A percentile compares a stretch with the other conserved stretches of the same genome.
These are phyloP conservation scores for Diadumene lineata DNA, from an alignment of 92 coral and sea anemone species.

Conservation along the genomic window DNA sequence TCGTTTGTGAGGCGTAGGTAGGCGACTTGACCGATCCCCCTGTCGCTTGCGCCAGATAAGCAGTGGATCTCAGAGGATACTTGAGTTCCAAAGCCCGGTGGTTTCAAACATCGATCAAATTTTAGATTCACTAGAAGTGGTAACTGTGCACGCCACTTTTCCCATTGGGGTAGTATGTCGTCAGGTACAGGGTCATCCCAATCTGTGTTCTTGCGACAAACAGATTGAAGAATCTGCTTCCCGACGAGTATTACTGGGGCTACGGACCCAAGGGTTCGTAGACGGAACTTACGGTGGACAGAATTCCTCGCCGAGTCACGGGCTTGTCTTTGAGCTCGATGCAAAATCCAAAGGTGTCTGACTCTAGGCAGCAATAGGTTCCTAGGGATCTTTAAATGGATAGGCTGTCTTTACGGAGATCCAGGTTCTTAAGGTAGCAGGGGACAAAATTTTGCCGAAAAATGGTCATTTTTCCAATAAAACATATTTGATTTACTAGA, in stretches of 20 bases:
- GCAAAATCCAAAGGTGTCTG: conserved; percentile 54
- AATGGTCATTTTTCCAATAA: too few species aligned
- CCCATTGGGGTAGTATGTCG: conserved; percentile 27
- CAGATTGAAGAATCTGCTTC: conserved; percentile 42
- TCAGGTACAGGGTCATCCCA: conserved; percentile 33
- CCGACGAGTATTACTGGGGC: conserved; percentile 43
- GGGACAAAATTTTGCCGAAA: too few species aligned
- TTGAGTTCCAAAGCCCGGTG: conserved; percentile 62
- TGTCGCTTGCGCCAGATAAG: too few species aligned
- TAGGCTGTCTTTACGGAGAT: conserved; percentile 37
- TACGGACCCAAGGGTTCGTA: conserved; percentile 56
- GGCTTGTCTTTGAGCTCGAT: conserved; percentile 59
- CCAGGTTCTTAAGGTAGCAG: conserved; percentile 48
- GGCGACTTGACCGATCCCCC: conserved; percentile 58
- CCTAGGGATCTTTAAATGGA: conserved; percentile 56
- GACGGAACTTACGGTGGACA: conserved; percentile 44
- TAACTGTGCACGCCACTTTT: conserved; percentile 64
- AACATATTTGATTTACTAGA: too few species aligned
- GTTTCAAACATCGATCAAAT: conserved; percentile 55
- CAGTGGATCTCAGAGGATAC: conserved; percentile 48
- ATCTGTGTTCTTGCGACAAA: conserved; percentile 18
- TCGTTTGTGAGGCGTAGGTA: conserved; percentile 51
- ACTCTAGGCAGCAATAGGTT: conserved; percentile 48
- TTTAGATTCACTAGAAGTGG: conserved; percentile 39
- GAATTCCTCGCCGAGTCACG: conserved; percentile 51